Evolutionary conservation across 1,140 invertebrate genomes (phyloP), one percentile per base, ranked within the genome.

Genomic region (Microplitis demolitor): DNA sequence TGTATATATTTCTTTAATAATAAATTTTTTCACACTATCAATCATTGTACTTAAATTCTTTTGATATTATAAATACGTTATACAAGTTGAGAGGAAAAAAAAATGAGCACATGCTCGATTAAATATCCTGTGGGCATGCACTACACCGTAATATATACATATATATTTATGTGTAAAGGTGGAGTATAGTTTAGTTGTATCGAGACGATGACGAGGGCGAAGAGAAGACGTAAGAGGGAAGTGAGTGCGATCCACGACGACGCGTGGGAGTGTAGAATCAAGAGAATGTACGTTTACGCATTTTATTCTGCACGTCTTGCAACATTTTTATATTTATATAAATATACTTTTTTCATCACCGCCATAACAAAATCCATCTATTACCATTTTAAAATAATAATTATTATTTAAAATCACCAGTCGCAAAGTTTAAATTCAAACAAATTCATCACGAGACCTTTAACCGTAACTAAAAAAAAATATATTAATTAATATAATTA

Each of bases 231-330:
- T 33, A 24, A 66, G 63, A 66, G 45, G 63, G 63, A 31, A 51
- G 37, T 31, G 16, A 63, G 61, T 63, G 61, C 34, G 35, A 63
- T 63, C 61, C 61, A 63, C 61, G 61, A 39, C 61, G 14, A 63
- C 63, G 63, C 63, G 63, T 66, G 63, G 63, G 63, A 50, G 63
- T 66, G 16, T 37, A 63, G 61, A 50, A 66, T 66, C 63, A 66
- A 31, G 63, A 50, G 63, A 66, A 66, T 66, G 63, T 51, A 53
- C 45, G 45, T 51, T 51, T 66, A 66, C 37, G 39, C 45, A 66
- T 66, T 66, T 66, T 51, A 51, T 51, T 35, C 37, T 51, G n/a
- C 37, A 45, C 4, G 16, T 54, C 53, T 54, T 51, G 16, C 63
- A 51, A 39, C 14, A 31, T 16, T 66, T 13, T 66, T 66, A 8